A percentile compares a stretch with the other conserved stretches of the same genome.
Conservation (phyloP, 2,888 invertebrate genomes). For the Peribatodes rhomboidaria region DNA sequence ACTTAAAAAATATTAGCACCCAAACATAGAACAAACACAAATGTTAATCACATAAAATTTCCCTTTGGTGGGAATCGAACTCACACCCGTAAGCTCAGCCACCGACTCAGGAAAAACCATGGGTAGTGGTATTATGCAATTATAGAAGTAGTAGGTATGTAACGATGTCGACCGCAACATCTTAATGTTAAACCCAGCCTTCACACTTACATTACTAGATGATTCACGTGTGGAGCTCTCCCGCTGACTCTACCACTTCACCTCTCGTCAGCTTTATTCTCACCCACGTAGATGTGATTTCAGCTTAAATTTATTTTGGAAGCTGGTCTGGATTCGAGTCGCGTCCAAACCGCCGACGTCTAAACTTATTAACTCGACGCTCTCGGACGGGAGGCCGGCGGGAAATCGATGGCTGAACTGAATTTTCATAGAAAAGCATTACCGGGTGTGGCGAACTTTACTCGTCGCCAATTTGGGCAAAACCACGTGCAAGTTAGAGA, state of each 20-base stretch:
- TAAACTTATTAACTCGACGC: slow-evolving; percentile 66
- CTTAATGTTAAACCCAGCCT: slow-evolving; percentile 24
- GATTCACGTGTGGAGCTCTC: slow-evolving; percentile 28
- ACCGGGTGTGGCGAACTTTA: not conserved
- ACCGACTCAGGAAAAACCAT: too few species aligned
- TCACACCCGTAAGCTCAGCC: too few species aligned
- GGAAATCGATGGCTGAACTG: slow-evolving; percentile 38
- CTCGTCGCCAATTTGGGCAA: too few species aligned
- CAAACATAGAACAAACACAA: too few species aligned
- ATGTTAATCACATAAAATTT: too few species aligned
- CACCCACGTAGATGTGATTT: slow-evolving; percentile 5
- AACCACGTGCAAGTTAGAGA: too few species aligned
- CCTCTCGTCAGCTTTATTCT: not conserved
- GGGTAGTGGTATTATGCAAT: not conserved
- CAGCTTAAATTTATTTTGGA: not conserved
- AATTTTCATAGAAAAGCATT: slow-evolving; percentile 50
- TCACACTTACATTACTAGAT: slow-evolving; percentile 29
- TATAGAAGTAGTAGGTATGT: not conserved
- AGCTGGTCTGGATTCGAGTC: slow-evolving; percentile 50
- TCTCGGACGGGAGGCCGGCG: slow-evolving; percentile 24
- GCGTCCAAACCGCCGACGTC: slow-evolving; percentile 57
- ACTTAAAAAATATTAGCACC: too few species aligned
- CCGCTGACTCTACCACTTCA: slow-evolving; percentile 4
- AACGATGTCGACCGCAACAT: slow-evolving; percentile 10
- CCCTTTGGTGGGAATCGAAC: too few species aligned